These are phyloP conservation scores for Melanotaenia duboulayi DNA, from an alignment of 2,113 vertebrate genomes.

Conservation along the genomic window DNA sequence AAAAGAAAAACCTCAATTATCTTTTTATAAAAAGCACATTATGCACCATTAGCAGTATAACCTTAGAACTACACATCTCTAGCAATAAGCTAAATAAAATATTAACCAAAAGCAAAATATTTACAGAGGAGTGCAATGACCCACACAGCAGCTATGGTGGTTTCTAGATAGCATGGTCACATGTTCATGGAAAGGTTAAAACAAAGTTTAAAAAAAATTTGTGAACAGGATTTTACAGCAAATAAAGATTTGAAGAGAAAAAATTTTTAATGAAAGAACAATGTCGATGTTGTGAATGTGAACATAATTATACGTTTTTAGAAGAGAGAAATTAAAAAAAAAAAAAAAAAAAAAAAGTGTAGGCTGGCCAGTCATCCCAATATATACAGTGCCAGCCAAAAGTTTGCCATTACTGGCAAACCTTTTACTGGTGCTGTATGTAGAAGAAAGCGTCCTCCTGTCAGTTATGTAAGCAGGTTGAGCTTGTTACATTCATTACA, in stretches of 20 bases:
- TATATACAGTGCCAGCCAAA: too few species aligned
- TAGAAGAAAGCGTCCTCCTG: too few species aligned
- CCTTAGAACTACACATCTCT: neutral
- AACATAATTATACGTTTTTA: too few species aligned
- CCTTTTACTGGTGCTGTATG: too few species aligned
- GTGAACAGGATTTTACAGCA: too few species aligned
- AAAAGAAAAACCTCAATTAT: too few species aligned
- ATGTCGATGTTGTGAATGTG: too few species aligned
- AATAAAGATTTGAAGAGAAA: neutral
- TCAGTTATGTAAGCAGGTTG: slow-evolving; percentile 25
- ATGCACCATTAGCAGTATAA: neutral
- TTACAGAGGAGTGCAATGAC: slow-evolving; percentile 49
- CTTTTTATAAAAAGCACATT: neutral
- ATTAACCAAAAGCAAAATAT: slow-evolving; percentile 75
- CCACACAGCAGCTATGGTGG: neutral
- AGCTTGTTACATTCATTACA: neutral
- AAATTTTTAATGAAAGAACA: neutral
- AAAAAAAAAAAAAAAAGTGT: too few species aligned
- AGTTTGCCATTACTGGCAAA: too few species aligned
- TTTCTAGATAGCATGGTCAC: neutral
- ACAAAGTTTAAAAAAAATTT: neutral
- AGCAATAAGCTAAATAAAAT: slow-evolving; percentile 14
- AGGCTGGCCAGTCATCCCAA: too few species aligned
- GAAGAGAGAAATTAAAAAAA: too few species aligned
- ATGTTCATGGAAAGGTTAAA: rapidly evolving